Evolutionary conservation across 2,888 invertebrate species (phyloP), one percentile per base, ranked within the genome.

Genomic region (Gymnosoma rotundatum): DNA sequence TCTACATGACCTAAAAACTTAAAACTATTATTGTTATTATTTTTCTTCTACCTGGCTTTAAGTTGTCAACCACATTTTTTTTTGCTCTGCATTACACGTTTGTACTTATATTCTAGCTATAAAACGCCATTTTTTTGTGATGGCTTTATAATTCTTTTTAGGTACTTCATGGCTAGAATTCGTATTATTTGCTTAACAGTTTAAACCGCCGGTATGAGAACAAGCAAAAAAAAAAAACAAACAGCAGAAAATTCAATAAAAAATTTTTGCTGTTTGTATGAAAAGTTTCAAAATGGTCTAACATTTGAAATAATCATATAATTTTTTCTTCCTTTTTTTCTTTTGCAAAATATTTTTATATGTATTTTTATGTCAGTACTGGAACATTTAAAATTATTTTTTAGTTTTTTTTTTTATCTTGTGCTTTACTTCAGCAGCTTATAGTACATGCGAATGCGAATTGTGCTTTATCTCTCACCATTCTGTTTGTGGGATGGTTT

Each of bases 401-500:
- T 21, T 38, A 56, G 42, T 61, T 52, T 48, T 32, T 42, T 36
- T 12, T 60, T 72, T 48, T 18, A 45, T n/a, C n/a, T 52, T 45
- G 61, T 10, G 48, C 10, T 72, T 50, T 72, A 21, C 60, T 20
- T 32, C 6, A 32, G 32, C 32, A 8, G 50, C 20, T 56, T 60
- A 21, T 14, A 67, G 38, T 61, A 61, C 42, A 48, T 60, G 42
- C 25, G 63, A 42, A 45, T 64, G 18, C 54, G 63, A 74, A 32
- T 56, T 64, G 54, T 54, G 74, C 63, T 64, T 38, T 58, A 72
- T 63, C 50, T 66, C 58, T 73, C 72, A 80, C 73, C 66, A 80
- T 74, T 66, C n/a, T 72, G 60, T 73, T 67, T 60, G 73, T 74
- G 73, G 66, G 73, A 67, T 80, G 60, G 45, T 54, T 42, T 66